A percentile compares a stretch with the other conserved stretches of the same genome.
Conservation (phyloP, 23 tunicate genomes). For the Botrylloides violaceus region DNA sequence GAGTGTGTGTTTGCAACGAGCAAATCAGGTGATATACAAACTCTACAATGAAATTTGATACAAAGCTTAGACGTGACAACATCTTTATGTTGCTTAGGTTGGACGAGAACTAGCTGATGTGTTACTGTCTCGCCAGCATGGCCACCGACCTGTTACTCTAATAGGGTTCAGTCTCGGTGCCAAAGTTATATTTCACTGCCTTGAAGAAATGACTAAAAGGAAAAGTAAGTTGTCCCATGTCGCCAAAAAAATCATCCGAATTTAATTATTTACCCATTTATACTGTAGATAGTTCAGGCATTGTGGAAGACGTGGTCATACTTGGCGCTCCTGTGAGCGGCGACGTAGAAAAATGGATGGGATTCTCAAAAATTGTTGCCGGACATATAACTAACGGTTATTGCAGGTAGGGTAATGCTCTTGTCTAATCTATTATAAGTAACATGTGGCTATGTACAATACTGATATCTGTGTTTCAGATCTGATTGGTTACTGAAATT, state of each 20-base stretch:
- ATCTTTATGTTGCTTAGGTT: no score
- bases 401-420: slow-evolving; percentile 43
- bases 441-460: background rate
- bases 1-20: slow-evolving; percentile 94
- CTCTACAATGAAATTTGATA: background rate
- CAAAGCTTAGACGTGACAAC: no score
- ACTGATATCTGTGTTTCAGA: slow-evolving; percentile 18
- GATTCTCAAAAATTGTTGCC: slow-evolving; percentile 59
- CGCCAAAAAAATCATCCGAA: background rate
- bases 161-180: slow-evolving; percentile 94
- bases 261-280: background rate
- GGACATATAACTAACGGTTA: slow-evolving; percentile 91
- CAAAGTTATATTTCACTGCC: slow-evolving; percentile 77
- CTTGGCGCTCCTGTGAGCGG: slow-evolving; percentile 89
- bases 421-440: background rate
- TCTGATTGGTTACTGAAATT: slow-evolving; percentile 81
- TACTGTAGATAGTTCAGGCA: slow-evolving; percentile 62
- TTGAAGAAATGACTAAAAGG: slow-evolving; percentile 81
- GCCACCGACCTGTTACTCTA: slow-evolving; percentile 90
- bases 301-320: slow-evolving; percentile 75
- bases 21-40: slow-evolving; percentile 42
- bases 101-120: slow-evolving; percentile 95
- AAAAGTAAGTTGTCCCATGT: slow-evolving; percentile 31
- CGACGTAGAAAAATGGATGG: slow-evolving; percentile 68
- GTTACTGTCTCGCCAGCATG: slow-evolving; percentile 77